phyloP scores from a whole-genome alignment of 2,888 invertebrate genomes.

The Tetranychus piercei region DNA sequence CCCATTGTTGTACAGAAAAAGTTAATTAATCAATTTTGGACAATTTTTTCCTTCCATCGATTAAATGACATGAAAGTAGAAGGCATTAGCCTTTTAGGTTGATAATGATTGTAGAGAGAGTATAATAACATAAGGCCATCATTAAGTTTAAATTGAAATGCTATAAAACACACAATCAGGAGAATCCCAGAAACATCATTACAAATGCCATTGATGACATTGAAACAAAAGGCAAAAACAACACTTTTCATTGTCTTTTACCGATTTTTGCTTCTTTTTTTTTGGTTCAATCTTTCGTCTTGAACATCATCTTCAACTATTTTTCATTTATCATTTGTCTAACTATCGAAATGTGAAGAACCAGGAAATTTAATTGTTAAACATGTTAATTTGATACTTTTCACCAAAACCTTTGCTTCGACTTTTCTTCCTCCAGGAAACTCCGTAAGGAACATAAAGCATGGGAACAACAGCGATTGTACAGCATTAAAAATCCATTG shows the following conservation, averaged over 20 bases:
- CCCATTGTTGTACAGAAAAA: no score
- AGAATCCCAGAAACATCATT: no score
- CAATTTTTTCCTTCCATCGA: background rate
- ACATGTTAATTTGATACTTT: background rate
- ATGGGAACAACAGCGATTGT: slow-evolving; percentile 28
- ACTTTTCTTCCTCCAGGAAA: slow-evolving; percentile 20
- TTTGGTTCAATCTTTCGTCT: background rate
- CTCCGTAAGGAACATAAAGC: slow-evolving; percentile 25
- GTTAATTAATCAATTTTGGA: no score
- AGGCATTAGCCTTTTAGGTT: no score
- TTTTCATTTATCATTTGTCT: background rate
- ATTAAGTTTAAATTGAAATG: no score
- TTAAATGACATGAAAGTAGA: no score
- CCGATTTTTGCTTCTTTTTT: background rate
- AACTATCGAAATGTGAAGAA: no score
- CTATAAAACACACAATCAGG: no score
- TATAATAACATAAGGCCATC: no score
- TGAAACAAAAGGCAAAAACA: no score
- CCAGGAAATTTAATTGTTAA: background rate
- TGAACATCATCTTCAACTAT: background rate
- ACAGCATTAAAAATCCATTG: slow-evolving; percentile 27
- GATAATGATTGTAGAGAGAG: no score
- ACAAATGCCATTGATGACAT: no score
- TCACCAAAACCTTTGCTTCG: background rate
- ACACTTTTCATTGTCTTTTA: background rate